Conservation (phyloP, 2,888 invertebrate genomes). For the Volucella inflata region DNA sequence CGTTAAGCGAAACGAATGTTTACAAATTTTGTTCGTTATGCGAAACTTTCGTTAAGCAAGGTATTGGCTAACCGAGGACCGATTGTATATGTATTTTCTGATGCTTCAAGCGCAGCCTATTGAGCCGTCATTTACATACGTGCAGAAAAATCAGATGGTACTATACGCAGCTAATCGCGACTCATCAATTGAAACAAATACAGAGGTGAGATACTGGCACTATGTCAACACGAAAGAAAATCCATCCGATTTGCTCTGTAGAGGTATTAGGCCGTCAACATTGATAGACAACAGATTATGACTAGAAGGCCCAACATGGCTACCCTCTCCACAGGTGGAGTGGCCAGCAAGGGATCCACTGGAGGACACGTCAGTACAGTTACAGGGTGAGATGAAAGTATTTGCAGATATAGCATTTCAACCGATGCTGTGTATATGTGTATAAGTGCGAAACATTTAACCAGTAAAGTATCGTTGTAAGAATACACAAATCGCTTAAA, state of each 20-base stretch:
- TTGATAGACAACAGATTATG: conserved; percentile 20
- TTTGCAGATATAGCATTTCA: not conserved
- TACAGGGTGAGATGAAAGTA: conserved; percentile 13
- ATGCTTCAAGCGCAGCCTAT: conserved; percentile 33
- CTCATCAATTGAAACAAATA: conserved; percentile 35
- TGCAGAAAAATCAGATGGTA: conserved; percentile 3
- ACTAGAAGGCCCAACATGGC: conserved; percentile 3
- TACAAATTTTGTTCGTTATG: no score
- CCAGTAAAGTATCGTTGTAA: not conserved
- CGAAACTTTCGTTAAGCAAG: no score
- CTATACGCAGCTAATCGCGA: conserved; percentile 40
- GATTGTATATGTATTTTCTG: conserved; percentile 24
- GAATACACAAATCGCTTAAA: conserved; percentile 1
- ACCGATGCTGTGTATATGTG: not conserved
- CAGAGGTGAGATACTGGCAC: conserved; percentile 33
- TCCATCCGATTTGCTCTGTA: conserved; percentile 43
- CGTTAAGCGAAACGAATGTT: not conserved
- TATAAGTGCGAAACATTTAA: not conserved
- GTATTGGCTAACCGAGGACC: no score
- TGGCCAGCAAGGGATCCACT: conserved; percentile 4
- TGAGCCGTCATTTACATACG: conserved; percentile 46
- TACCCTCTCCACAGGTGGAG: not conserved
- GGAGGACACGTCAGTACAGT: not conserved
- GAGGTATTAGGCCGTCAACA: conserved; percentile 27
- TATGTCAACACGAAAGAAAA: conserved; percentile 36